Evolutionary conservation across 2,888 invertebrate genomes (phyloP).

Genomic region (Harpagoxenus sublaevis): DNA sequence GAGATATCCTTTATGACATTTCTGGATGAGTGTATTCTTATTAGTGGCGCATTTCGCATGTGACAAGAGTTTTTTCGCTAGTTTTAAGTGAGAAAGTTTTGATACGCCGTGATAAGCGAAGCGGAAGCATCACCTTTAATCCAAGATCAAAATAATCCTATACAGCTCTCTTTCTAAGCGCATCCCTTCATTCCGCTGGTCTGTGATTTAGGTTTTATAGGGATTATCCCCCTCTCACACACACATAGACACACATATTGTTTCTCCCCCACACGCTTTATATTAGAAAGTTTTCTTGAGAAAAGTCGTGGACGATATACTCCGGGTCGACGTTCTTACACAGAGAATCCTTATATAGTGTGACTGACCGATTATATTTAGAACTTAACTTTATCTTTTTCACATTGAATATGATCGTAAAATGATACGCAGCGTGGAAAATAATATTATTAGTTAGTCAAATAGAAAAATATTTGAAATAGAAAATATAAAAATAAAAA

Average conservation of each 20-base stretch:
- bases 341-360: not conserved
- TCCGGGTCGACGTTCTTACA: not conserved
- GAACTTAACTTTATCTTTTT: not conserved
- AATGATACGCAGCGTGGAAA: not conserved
- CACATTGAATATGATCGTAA: not conserved
- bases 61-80: not conserved
- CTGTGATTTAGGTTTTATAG: slow-evolving; percentile 41
- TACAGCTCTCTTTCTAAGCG: not conserved
- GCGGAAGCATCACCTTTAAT: slow-evolving; percentile 29
- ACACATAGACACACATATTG: not conserved
- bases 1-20: not conserved
- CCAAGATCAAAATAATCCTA: slow-evolving; percentile 33
- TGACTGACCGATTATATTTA: not conserved
- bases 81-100: slow-evolving; percentile 3
- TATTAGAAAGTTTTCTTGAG: slow-evolving; percentile 38
- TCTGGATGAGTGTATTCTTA: not conserved
- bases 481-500: not conserved
- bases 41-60: not conserved
- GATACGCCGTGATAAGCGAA: slow-evolving; percentile 1
- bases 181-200: not conserved
- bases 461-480: not conserved
- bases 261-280: not conserved
- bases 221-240: not conserved
- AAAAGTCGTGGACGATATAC: not conserved
- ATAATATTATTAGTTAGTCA: slow-evolving; percentile 6